Base-by-base conservation (phyloP, 2,888 invertebrate genomes). In the Salticus scenicus region DNA sequence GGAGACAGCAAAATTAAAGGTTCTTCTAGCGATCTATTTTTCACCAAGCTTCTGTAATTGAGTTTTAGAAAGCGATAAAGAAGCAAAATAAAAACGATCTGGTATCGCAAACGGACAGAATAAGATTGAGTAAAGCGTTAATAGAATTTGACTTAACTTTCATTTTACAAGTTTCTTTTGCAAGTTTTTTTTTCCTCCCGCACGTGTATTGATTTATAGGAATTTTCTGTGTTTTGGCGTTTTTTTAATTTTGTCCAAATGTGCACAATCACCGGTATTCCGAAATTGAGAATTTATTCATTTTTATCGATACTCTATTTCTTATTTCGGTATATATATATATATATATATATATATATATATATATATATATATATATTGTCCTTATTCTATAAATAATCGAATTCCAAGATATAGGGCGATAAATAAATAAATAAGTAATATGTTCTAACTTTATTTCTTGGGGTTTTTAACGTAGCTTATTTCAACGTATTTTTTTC, bases 81-180 rank as follows among this genome's bases (percentile, higher is more conserved):
- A 2, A 57, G 24, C 2, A 57, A 57, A 57, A 57, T n/a, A 57
- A 57, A 24, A 24, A 1, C 4, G 57, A 5, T 57, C 2, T 1
- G 24, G 24, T 30, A 30, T 30, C 47, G 14, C 51, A 30, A 71
- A 47, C 47, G 71, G n/a, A 28, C 27, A 47, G 17, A 28, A 10
- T 41, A 27, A 42, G 47, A 78, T 63, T 24, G 63, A 42, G 41
- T 33, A 57, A 28, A 17, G 33, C 37, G 78, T 78, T 78, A 82
- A 82, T 75, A 70, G 82, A 82, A 82, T 82, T 75, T 82, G 82
- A 82, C 75, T 75, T 82, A 75, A 82, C 75, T 74, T 33, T 12
- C 73, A 24, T 33, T 28, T 75, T 75, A 28, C n/a, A 28, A 41
- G 42, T 4, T 10, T 71, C 28, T 17, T 71, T 10, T 37, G 37